These are phyloP conservation scores for Chrysolophus pictus DNA, from an alignment of 2,797 vertebrate genomes.

Conservation along the genomic window DNA sequence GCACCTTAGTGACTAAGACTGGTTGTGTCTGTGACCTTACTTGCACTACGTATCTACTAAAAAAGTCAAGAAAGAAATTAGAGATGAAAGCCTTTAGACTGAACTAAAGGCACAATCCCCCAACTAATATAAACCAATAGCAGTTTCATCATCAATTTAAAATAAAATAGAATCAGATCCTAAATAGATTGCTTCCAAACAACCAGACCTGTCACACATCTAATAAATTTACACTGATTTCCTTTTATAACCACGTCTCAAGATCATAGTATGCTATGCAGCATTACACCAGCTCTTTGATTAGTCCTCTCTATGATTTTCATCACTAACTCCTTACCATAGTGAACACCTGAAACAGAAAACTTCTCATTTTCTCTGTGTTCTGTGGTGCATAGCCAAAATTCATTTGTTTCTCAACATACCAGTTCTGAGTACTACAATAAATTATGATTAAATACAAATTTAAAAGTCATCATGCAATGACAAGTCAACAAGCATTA, in stretches of 20 bases:
- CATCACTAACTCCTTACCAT: accelerated
- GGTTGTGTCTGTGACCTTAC: neutral
- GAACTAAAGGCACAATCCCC: neutral
- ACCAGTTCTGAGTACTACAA: neutral
- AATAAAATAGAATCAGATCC: neutral
- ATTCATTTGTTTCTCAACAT: neutral
- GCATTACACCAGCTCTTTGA: neutral
- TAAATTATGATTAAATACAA: neutral
- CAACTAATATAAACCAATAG: neutral
- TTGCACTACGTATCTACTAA: neutral
- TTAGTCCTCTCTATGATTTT: neutral
- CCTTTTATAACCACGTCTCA: neutral
- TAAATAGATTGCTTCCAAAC: neutral
- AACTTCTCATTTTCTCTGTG: neutral
- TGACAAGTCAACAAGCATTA: neutral
- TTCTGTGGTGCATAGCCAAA: neutral
- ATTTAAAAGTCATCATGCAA: neutral
- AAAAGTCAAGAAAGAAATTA: neutral
- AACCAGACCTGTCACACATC: neutral
- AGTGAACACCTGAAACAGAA: neutral
- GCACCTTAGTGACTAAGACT: neutral
- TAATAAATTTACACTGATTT: neutral
- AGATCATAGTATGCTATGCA: neutral
- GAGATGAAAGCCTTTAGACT: neutral
- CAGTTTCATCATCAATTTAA: neutral